Base-by-base conservation (phyloP, 1,140 invertebrate genomes). In the Drosophila equinoxialis region DNA sequence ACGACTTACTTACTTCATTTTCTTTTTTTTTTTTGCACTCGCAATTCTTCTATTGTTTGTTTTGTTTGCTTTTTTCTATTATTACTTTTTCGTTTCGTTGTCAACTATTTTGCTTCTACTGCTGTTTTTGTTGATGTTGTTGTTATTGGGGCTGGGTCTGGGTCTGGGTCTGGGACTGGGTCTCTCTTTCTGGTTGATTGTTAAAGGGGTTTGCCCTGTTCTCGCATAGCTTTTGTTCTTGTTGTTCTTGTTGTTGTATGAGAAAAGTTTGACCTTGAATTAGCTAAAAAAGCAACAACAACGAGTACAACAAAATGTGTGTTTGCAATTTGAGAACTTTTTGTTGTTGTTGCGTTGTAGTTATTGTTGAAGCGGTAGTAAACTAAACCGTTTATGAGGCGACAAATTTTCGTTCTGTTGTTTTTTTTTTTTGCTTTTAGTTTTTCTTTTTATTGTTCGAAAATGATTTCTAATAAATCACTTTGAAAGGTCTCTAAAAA, bases 261-360 rank as follows among this genome's bases (percentile, higher is more conserved):
- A 89, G 83, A 87, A 87, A 89, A 87, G 84, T 89, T 89, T 87
- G 84, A 87, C 84, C 84, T 87, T 87, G 84, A 89, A 80, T 71
- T 35, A 77, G 68, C 65, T 63, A 57, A 64, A 17, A 64, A 17
- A 48, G 58, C 65, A 70, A 61, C 59, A 77, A 74, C 60, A 73
- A 74, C 30, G 6, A 30, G 30, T 6, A 81, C 14, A 68, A 61
- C 42, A 51, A 65, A 75, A 6, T 30, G 30, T 30, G 30, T 54
- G 74, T 74, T 78, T 75, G 65, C 68, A 71, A 68, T 69, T 84
- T 71, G 74, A 81, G 57, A 61, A 60, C 39, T 57, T 26, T 26
- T 42, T 58, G 42, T 41, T 68, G 42, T 45, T 33, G 65, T 60
- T n/a, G n/a, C 65, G 72, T 57, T 68, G 77, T 77, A 41, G 65